A percentile compares a stretch with the other conserved stretches of the same genome.
phyloP scores from a whole-genome alignment of 2,113 vertebrate species.

The Potamarius usumacintae region DNA sequence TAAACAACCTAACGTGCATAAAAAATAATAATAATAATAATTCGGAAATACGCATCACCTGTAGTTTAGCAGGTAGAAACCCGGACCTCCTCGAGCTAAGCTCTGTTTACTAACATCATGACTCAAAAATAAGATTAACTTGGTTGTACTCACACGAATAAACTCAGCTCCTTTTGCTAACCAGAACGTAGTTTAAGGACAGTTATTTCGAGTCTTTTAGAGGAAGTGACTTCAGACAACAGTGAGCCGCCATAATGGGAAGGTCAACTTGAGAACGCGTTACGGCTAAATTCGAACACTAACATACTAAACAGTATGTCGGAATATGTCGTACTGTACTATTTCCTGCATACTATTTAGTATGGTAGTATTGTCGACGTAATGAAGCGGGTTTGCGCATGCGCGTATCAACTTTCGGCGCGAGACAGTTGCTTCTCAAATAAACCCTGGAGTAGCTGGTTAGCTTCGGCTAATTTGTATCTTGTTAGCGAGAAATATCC shows the following conservation, averaged over 20 bases:
- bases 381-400: slow-evolving; percentile 4
- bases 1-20: background rate
- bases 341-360: background rate
- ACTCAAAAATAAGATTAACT: background rate
- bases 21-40: too few species aligned
- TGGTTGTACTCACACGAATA: background rate
- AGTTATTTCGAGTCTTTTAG: background rate
- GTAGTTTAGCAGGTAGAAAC: background rate
- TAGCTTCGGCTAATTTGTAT: background rate
- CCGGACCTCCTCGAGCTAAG: background rate
- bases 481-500: background rate
- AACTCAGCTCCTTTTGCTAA: background rate
- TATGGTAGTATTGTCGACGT: background rate
- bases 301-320: background rate
- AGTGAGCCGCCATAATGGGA: slow-evolving; percentile 39
- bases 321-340: background rate
- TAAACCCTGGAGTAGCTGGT: background rate
- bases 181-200: background rate
- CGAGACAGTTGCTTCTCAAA: background rate
- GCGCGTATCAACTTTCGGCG: background rate
- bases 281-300: background rate
- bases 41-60: background rate
- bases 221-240: background rate
- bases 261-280: background rate
- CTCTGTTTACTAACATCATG: background rate